Evolutionary conservation across 2,888 invertebrate species (phyloP).

Genomic region (Choristoneura rosaceana): DNA sequence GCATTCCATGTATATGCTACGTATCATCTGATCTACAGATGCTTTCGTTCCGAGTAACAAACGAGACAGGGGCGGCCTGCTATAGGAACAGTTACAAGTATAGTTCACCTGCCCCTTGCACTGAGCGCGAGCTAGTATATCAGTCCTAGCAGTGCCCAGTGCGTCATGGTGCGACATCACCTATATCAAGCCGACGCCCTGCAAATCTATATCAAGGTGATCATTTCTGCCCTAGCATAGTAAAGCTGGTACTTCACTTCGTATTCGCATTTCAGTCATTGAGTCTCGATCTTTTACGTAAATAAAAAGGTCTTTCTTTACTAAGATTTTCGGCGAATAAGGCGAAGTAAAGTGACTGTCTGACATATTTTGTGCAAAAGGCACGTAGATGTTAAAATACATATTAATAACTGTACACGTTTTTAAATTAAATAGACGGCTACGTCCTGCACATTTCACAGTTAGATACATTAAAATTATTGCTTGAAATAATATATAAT

Average conservation of each 20-base stretch:
- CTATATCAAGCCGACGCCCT: background rate
- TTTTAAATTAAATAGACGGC: background rate
- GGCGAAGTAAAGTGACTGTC: background rate
- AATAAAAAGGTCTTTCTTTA: too few relatives aligned
- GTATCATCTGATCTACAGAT: background rate
- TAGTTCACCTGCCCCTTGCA: background rate
- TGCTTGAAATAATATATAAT: background rate
- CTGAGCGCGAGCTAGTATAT: background rate
- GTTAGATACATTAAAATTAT: conserved; percentile 3
- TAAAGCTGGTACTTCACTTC: background rate
- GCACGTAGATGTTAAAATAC: background rate
- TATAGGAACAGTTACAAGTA: background rate
- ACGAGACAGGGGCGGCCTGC: background rate
- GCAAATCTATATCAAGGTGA: background rate
- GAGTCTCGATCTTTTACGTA: background rate
- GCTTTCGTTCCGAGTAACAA: background rate
- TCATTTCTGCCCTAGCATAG: background rate
- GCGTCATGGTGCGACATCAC: background rate
- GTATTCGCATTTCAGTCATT: background rate
- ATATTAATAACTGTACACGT: background rate
- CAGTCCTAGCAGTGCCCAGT: background rate
- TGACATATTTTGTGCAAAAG: background rate
- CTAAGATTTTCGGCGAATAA: background rate
- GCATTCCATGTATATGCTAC: conserved; percentile 5
- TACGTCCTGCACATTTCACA: background rate